phyloP scores from a whole-genome alignment of 2,113 vertebrate genomes.

The Himantopus leucocephalus region DNA sequence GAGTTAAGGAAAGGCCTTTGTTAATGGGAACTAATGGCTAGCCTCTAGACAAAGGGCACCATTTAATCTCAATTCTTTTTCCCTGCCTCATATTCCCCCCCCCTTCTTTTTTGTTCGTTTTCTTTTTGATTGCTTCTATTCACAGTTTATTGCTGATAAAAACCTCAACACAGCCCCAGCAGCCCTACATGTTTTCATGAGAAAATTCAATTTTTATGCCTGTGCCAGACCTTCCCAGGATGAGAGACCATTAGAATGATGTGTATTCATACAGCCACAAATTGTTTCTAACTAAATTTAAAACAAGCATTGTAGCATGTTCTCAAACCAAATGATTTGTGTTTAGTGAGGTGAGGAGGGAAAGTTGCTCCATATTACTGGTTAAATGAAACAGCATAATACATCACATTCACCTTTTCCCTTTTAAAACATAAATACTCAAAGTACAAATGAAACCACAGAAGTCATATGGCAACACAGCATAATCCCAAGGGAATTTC shows the following conservation, averaged over 20 bases:
- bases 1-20: neutral
- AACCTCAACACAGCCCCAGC: neutral
- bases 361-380: neutral
- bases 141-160: neutral
- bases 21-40: neutral
- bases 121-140: neutral
- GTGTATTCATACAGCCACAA: neutral
- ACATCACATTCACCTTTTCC: neutral
- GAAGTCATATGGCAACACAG: neutral
- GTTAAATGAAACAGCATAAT: neutral
- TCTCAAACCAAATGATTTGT: neutral
- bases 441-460: neutral
- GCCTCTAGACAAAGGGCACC: neutral
- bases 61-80: neutral
- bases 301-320: neutral
- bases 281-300: neutral
- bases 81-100: neutral
- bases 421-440: neutral
- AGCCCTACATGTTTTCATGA: neutral
- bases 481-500: neutral
- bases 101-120: neutral
- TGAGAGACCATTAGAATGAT: neutral
- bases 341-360: neutral
- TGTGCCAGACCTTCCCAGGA: neutral
- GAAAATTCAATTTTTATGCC: constrained; percentile 1